Evolutionary conservation across 2,113 vertebrate genomes (phyloP).

Genomic region (Microtus oregoni): DNA sequence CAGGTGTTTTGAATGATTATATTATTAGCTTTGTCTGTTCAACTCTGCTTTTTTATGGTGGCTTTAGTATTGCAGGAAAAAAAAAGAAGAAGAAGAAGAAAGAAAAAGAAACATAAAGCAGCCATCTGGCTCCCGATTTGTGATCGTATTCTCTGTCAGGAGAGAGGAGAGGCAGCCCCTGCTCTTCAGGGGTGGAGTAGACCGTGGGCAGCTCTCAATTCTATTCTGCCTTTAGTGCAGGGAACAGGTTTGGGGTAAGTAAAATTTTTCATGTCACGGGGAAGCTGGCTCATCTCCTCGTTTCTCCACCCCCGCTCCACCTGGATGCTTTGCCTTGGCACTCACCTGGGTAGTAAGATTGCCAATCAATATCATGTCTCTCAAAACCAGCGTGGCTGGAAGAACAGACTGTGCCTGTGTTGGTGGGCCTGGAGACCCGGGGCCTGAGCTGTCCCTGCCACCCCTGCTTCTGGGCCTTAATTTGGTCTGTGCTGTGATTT

Average conservation of each 20-base stretch:
- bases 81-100: conserved; percentile 87
- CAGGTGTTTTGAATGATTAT: conserved; percentile 99
- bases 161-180: conserved; percentile 81
- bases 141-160: conserved; percentile 86
- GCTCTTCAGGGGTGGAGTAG: conserved; percentile 77
- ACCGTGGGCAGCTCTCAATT: conserved; percentile 47
- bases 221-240: conserved; percentile 79
- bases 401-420: accelerated
- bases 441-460: conserved; percentile 62
- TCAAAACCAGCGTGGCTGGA: background rate
- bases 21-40: conserved; percentile 99
- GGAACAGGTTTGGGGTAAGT: conserved; percentile 62
- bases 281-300: background rate
- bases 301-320: background rate
- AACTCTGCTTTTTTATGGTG: conserved; percentile 97
- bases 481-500: conserved; percentile 68
- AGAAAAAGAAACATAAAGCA: conserved; percentile 92
- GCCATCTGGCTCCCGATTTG: conserved; percentile 94
- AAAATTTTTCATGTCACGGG: background rate
- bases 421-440: background rate
- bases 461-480: conserved; percentile 68
- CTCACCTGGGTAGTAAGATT: background rate
- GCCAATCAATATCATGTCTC: background rate
- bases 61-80: conserved; percentile 93
- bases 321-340: background rate